Evolutionary conservation across 2,888 invertebrate species (phyloP).

Genomic region (Dioctria rufipes): DNA sequence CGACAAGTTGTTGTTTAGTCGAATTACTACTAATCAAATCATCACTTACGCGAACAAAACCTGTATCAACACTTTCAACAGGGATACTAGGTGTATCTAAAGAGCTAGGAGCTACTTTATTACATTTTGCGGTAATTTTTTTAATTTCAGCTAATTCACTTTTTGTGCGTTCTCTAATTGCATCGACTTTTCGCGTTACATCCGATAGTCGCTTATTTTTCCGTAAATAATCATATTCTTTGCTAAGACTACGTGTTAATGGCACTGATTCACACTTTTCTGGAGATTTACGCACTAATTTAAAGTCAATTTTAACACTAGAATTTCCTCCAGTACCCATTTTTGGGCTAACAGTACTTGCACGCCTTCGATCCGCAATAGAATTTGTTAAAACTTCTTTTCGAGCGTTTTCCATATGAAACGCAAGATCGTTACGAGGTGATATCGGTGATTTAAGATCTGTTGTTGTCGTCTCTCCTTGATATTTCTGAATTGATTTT

Average conservation of each 20-base stretch:
- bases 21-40: not conserved
- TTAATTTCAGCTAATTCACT: slow-evolving; percentile 69
- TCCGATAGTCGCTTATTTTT: slow-evolving; percentile 63
- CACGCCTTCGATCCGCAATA: slow-evolving; percentile 62
- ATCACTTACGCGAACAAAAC: slow-evolving; percentile 34
- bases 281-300: slow-evolving; percentile 54
- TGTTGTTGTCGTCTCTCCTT: not conserved
- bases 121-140: slow-evolving; percentile 68
- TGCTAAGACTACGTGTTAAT: slow-evolving; percentile 61
- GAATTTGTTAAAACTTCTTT: slow-evolving; percentile 59
- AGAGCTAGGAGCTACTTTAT: slow-evolving; percentile 56
- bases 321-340: slow-evolving; percentile 56
- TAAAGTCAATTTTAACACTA: slow-evolving; percentile 52
- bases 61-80: slow-evolving; percentile 4
- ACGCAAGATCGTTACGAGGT: slow-evolving; percentile 63
- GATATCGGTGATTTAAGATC: slow-evolving; percentile 41
- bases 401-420: slow-evolving; percentile 65
- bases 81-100: slow-evolving; percentile 1
- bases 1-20: not conserved
- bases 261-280: slow-evolving; percentile 57
- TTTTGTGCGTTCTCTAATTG: slow-evolving; percentile 68
- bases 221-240: slow-evolving; percentile 61
- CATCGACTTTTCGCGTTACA: slow-evolving; percentile 65
- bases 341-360: slow-evolving; percentile 63
- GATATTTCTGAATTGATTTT: slow-evolving; percentile 59